A percentile compares a stretch with the other conserved stretches of the same genome.
Conservation (phyloP, 2,888 invertebrate genomes). For the Sinopyrophorus schimmeli region DNA sequence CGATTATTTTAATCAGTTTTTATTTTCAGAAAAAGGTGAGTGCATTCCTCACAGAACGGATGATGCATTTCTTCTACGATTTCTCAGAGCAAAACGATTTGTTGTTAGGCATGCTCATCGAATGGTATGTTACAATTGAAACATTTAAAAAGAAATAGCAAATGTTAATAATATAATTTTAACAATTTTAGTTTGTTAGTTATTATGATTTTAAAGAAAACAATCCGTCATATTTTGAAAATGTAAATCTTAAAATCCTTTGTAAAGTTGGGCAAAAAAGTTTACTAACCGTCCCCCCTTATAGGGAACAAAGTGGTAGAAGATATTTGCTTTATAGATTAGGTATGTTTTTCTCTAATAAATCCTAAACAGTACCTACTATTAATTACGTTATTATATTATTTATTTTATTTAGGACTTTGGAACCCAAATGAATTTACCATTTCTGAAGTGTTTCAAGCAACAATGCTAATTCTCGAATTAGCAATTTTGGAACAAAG, state of each 20-base stretch:
- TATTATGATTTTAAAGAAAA: constrained; percentile 76
- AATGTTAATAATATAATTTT: too few relatives aligned
- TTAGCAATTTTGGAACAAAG: constrained; percentile 74
- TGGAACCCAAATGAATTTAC: constrained; percentile 73
- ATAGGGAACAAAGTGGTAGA: constrained; percentile 73
- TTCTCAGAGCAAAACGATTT: constrained; percentile 75
- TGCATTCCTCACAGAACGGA: constrained; percentile 76
- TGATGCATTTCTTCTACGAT: constrained; percentile 73
- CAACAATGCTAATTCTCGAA: constrained; percentile 71
- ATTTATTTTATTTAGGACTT: constrained; percentile 57
- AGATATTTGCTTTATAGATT: constrained; percentile 73
- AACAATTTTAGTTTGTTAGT: constrained; percentile 67
- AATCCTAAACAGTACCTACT: neutral
- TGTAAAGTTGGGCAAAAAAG: constrained; percentile 67
- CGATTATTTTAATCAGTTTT: constrained; percentile 13
- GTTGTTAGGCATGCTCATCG: constrained; percentile 71
- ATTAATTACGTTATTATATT: constrained; percentile 1
- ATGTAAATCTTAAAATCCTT: constrained; percentile 68
- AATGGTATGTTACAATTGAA: constrained; percentile 71
- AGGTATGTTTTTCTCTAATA: constrained; percentile 60
- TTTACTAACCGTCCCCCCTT: constrained; percentile 73
- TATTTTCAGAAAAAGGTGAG: constrained; percentile 70
- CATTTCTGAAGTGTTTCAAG: constrained; percentile 72
- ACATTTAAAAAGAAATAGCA: too few relatives aligned
- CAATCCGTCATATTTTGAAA: constrained; percentile 69